Conservation (phyloP, 2,888 invertebrate genomes). For the Cheiracanthium punctorium region DNA sequence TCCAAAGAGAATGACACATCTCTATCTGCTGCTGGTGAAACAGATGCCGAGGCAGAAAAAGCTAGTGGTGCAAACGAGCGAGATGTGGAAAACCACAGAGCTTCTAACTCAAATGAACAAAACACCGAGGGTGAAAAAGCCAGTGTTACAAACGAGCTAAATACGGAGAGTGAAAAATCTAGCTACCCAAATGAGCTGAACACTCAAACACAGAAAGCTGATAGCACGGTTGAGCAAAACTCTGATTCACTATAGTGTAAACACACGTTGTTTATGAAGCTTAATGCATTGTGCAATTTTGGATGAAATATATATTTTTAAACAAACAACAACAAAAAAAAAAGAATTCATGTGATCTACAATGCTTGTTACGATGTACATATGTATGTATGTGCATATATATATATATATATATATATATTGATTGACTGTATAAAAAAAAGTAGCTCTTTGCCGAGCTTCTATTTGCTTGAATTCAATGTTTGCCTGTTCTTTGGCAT, state of each 20-base stretch:
- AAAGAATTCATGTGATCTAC: conserved; percentile 44
- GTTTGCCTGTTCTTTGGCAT: conserved; percentile 36
- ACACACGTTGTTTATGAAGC: conserved; percentile 35
- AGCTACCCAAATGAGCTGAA: too few relatives aligned
- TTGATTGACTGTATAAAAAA: conserved; percentile 36
- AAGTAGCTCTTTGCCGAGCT: conserved; percentile 44
- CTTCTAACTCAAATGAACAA: too few relatives aligned
- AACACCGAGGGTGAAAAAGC: too few relatives aligned
- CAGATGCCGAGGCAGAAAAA: background rate
- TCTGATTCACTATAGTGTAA: conserved; percentile 40
- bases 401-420: conserved; percentile 22
- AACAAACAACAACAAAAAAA: too few relatives aligned
- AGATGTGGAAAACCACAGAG: background rate
- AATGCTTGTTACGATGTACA: conserved; percentile 26
- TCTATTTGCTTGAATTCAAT: conserved; percentile 30
- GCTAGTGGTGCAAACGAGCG: background rate
- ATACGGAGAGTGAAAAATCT: too few relatives aligned
- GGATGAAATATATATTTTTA: conserved; percentile 65
- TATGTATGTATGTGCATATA: background rate
- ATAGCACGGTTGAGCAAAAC: too few relatives aligned
- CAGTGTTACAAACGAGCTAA: too few relatives aligned
- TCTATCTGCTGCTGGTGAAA: background rate
- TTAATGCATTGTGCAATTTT: conserved; percentile 46
- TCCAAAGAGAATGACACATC: background rate
- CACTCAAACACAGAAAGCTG: too few relatives aligned